Conservation (phyloP, 1,140 invertebrate genomes). For the Andricus grossulariae region DNA sequence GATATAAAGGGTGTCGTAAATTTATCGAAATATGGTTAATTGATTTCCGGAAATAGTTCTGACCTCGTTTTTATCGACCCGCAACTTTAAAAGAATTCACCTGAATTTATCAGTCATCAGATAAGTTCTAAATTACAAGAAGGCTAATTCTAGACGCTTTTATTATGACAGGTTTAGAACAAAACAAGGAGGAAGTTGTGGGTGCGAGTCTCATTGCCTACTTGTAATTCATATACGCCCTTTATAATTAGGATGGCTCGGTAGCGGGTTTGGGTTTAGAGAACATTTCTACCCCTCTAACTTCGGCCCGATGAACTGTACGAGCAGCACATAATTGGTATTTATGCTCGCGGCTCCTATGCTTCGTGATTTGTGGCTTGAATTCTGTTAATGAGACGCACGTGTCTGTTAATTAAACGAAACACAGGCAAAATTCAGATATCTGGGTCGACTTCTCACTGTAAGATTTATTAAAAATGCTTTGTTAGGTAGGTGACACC, state of each 20-base stretch:
- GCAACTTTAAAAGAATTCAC: background rate
- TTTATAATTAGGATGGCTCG: slow-evolving; percentile 57
- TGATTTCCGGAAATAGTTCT: background rate
- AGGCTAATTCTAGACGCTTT: background rate
- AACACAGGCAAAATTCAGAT: slow-evolving; percentile 37
- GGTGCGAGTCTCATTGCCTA: slow-evolving; percentile 45
- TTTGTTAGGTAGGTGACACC: background rate
- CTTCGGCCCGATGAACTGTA: slow-evolving; percentile 44
- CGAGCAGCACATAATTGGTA: slow-evolving; percentile 60
- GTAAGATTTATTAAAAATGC: background rate
- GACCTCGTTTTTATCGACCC: background rate
- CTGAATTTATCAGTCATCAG: background rate
- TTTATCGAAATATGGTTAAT: background rate
- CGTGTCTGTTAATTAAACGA: slow-evolving; percentile 61
- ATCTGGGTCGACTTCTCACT: slow-evolving; percentile 7
- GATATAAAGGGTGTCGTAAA: background rate
- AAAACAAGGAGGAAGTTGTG: slow-evolving; percentile 56
- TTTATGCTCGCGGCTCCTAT: slow-evolving; percentile 56
- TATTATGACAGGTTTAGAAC: slow-evolving; percentile 25
- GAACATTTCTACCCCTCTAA: slow-evolving; percentile 17
- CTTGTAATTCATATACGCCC: slow-evolving; percentile 48
- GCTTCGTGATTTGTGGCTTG: slow-evolving; percentile 58
- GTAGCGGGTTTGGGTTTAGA: slow-evolving; percentile 44
- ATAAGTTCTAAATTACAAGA: no score
- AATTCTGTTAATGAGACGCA: slow-evolving; percentile 64